Evolutionary conservation across 2,797 vertebrate species (phyloP), one percentile per base, ranked within the genome.

Genomic region (Cossypha caffra): DNA sequence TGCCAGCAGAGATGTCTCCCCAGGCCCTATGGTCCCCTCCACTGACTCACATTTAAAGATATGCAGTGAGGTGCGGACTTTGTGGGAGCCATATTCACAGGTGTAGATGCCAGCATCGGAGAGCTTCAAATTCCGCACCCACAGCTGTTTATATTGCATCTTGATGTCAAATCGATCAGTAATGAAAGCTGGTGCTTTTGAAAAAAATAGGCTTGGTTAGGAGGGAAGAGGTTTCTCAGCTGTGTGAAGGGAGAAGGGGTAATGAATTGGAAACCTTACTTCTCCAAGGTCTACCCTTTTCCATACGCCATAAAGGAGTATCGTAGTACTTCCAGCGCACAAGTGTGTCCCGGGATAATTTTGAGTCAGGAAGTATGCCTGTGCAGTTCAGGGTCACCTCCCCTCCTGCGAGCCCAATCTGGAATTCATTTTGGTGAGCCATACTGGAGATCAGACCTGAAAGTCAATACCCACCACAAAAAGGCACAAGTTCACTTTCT

Each of bases 261-360:
- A 35, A 29, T 20, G 28, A n/a, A 61, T 14, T 14, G 47, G 48
- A 51, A 88, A 33, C n/a, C 86, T 94, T 95, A 97, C 96, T 90
- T 91, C 0, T 92, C 31, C 47, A 76, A 13, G 4, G 5, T 2
- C 0, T 0, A 2, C 0, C 0, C 1, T 51, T 45, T 20, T 20
- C 1, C 7, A 4, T 35, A 1, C 0, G 1, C 37, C 50, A 58
- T 52, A 97, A 10, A 38, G 74, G 1, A 82, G 3, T 0, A 3
- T 8, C 21, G 2, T 17, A 0, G 14, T 92, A 6, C 72, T 26
- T 97, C 98, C 98, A 98, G 51, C 0, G 54, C 57, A 96, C 96
- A 4, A 0, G 0, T 2, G 1, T 1, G 1, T 19, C 0, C 3
- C 0, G 10, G 19, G 42, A 0, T 38, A 45, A 1, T 5, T 0